Evolutionary conservation across 1,140 invertebrate genomes (phyloP), one percentile per base, ranked within the genome.

Genomic region (Hirudo medicinalis): DNA sequence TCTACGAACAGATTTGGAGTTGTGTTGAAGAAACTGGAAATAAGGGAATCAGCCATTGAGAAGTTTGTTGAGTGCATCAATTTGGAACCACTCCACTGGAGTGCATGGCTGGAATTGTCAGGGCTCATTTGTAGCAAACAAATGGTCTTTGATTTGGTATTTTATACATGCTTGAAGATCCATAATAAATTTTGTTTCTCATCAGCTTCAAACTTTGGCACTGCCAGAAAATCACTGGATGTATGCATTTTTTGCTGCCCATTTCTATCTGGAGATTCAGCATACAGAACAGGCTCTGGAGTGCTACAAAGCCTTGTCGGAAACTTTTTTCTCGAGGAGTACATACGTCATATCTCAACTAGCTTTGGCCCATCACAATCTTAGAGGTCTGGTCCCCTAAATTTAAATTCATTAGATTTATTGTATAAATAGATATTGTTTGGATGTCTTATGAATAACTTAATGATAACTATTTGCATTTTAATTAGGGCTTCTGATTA

Each of bases 81-180:
- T 71, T 84, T 86, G 36, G 86, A 89, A 74, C 92, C 93, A 17
- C 87, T 91, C 75, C 86, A 93, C 72, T 97, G 94, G 94, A 88
- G 90, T 69, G 88, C 92, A 0, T 98, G 94, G 91, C 83, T 92
- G 43, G 94, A 97, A 81, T 80, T 98, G n/a, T 88, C 91, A 8
- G 86, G 87, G 2, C 82, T 97, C 0, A 88, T 95, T 32, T 88
- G 87, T 74, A 90, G 94, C 76, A 88, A 87, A 79, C 89, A 84
- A 75, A 83, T 80, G 76, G 83, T 85, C 43, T 49, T 49, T 49
- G 9, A 49, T 49, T 17, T 17, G 13, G 11, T 0, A 49, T 49
- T 49, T 49, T 49, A 49, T 11, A 49, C 3, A 49, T 49, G 3
- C 43, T 49, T 49, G 43, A 49, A 49, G 43, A 49, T 49, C 15